Conservation (phyloP, 2,888 invertebrate species). For the Clivina fossor region DNA sequence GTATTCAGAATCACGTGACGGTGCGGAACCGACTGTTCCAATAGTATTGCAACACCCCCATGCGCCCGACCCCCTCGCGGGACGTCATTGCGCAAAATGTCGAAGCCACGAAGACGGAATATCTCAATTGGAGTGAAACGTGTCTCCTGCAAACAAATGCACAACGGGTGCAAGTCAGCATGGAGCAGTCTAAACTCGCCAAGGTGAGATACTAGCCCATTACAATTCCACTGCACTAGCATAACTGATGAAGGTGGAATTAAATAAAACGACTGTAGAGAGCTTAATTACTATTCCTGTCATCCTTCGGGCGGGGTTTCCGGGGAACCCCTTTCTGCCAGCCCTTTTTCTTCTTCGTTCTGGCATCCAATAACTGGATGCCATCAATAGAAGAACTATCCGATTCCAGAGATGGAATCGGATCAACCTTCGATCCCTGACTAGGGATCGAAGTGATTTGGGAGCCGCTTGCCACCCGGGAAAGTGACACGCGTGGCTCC, state of each 20-base stretch:
- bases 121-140: neutral
- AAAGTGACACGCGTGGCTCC: too few relatives aligned
- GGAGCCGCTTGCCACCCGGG: too few relatives aligned
- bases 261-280: too few relatives aligned
- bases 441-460: too few relatives aligned
- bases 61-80: constrained; percentile 21
- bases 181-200: neutral
- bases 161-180: neutral
- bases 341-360: neutral
- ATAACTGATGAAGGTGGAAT: too few relatives aligned
- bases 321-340: constrained; percentile 3
- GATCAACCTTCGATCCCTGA: too few relatives aligned
- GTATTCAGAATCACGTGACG: neutral
- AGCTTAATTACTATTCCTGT: too few relatives aligned
- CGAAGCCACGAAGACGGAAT: neutral
- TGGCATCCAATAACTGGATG: too few relatives aligned
- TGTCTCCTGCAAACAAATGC: neutral
- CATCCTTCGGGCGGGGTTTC: too few relatives aligned
- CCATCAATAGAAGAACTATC: too few relatives aligned
- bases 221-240: too few relatives aligned
- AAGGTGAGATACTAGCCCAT: neutral
- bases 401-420: too few relatives aligned
- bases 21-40: neutral
- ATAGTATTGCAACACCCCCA: constrained; percentile 36
- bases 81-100: neutral